Evolutionary conservation across 1,140 invertebrate genomes (phyloP), one percentile per base, ranked within the genome.

Genomic region (Drosophila triauraria): DNA sequence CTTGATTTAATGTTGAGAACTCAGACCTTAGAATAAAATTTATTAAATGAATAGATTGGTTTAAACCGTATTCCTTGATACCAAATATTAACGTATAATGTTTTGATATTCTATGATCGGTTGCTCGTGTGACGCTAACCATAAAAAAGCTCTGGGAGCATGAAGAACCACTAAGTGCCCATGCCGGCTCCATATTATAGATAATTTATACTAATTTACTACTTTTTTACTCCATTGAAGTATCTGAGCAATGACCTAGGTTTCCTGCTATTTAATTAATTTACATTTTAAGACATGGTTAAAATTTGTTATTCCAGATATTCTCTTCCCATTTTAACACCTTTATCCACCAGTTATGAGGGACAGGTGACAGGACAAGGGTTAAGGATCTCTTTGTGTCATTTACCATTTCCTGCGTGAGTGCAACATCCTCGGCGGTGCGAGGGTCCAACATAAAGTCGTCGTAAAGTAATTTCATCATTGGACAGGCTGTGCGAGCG

Each of bases 401-500:
- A 54, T 84, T 92, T 92, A 92, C 91, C 91, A 92, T 92, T 92
- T 92, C 91, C 78, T 88, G 91, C 70, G 86, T 84, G 51, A 92
- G 79, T 72, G 86, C 91, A 80, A 92, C 72, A 82, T 92, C 91
- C 80, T 92, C 91, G 56, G 80, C 83, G 48, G 78, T 82, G 60
- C 88, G 80, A 63, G 91, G 70, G 67, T 92, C 82, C 78, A 92
- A 86, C 67, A 92, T 91, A 48, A 92, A 91, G 72, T 92, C 91
- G 72, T 92, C 91, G 69, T 92, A 83, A 51, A 92, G 83, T 81
- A 92, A 82, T 91, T 92, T 92, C 91, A 92, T 92, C 88, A 92
- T 92, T 74, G 70, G 70, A 43, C 46, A 50, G 88, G 71, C 75
- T 70, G 64, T 54, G 75, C 12, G 47, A 68, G 64, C 44, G 71